phyloP scores from a whole-genome alignment of 1,140 invertebrate genomes.

The Temnothorax curvispinosus region DNA sequence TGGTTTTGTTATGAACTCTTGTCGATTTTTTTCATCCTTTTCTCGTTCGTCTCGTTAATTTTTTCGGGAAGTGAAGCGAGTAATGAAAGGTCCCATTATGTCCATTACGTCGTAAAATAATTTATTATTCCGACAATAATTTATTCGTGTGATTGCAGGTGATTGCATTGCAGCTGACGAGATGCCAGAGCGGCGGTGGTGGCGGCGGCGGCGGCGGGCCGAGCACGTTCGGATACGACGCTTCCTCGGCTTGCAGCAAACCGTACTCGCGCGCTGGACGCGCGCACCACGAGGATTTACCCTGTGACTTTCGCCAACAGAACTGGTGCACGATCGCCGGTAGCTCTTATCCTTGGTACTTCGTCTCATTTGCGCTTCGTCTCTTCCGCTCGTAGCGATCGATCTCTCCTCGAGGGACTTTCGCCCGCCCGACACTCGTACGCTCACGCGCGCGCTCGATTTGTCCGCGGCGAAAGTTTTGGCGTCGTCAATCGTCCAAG shows the following conservation, averaged over 20 bases:
- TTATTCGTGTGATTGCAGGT: constrained; percentile 59
- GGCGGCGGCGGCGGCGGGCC: constrained; percentile 81
- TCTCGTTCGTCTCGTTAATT: neutral
- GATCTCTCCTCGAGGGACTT: constrained; percentile 40
- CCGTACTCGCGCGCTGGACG: constrained; percentile 86
- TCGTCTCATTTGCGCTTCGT: constrained; percentile 42
- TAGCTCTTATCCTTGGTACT: constrained; percentile 92
- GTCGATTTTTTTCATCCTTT: neutral
- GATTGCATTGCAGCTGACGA: constrained; percentile 65
- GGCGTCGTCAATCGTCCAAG: neutral
- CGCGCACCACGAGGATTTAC: constrained; percentile 85
- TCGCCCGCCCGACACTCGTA: constrained; percentile 27
- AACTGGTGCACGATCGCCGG: constrained; percentile 93
- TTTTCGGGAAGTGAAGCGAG: neutral
- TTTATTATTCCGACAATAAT: too few species aligned
- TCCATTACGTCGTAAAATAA: neutral
- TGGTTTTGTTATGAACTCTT: neutral
- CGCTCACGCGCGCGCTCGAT: neutral
- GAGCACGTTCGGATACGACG: constrained; percentile 87
- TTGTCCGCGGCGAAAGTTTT: constrained; percentile 25
- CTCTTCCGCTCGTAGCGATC: constrained; percentile 4
- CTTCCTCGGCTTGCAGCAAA: constrained; percentile 87
- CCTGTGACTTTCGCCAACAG: constrained; percentile 91
- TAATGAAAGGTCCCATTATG: neutral
- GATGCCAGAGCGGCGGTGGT: constrained; percentile 77